phyloP scores from a whole-genome alignment of 2,113 vertebrate genomes.

The Chlorodrepanis virens region DNA sequence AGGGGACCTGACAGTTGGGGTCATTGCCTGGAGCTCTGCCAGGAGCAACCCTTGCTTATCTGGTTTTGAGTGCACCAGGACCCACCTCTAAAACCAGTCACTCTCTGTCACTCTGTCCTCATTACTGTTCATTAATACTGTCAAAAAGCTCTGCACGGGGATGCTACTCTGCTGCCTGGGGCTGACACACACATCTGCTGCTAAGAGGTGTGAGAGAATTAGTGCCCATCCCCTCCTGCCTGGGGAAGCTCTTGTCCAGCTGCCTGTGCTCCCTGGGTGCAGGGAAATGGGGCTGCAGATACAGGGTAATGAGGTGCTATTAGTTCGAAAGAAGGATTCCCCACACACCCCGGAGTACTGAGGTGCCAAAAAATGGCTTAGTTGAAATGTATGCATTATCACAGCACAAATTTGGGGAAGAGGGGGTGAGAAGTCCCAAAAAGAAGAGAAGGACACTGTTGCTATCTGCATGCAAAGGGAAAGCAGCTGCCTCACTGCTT shows the following conservation, averaged over 20 bases:
- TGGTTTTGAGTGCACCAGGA: neutral
- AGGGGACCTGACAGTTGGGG: neutral
- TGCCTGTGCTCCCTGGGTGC: neutral
- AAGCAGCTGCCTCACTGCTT: neutral
- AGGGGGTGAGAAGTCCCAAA: fast-evolving
- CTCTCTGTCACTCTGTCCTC: neutral
- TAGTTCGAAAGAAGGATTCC: neutral
- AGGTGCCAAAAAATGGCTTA: neutral
- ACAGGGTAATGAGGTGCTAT: neutral
- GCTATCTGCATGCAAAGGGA: neutral
- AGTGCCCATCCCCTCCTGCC: neutral
- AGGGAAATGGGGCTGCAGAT: neutral
- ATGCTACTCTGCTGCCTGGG: neutral
- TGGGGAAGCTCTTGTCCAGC: neutral
- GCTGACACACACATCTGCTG: fast-evolving
- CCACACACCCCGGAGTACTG: fast-evolving
- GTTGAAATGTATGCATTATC: neutral
- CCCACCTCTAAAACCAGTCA: neutral
- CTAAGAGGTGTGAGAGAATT: neutral
- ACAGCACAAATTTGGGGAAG: neutral
- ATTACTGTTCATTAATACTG: neutral
- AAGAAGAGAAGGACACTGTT: neutral
- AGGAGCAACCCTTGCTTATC: neutral
- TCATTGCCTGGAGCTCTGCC: neutral
- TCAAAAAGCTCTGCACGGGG: fast-evolving